Evolutionary conservation across 2,797 vertebrate genomes (phyloP).

Genomic region (Micromesistius poutassou): DNA sequence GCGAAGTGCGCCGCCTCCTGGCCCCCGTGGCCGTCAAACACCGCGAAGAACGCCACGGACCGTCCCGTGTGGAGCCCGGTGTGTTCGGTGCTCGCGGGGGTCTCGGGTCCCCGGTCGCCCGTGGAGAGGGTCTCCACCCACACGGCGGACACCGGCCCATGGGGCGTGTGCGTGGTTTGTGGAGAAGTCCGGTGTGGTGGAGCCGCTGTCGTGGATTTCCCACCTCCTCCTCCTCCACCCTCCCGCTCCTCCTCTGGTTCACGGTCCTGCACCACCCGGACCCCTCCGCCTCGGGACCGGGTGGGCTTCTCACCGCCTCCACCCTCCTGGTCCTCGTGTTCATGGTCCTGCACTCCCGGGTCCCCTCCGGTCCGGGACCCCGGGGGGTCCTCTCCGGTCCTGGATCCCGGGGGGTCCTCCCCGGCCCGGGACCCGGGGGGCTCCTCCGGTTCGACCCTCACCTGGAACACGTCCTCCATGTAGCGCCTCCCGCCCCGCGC

Average conservation of each 20-base stretch:
- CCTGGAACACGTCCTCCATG: conserved; percentile 94
- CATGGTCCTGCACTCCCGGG: no score
- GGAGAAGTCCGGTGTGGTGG: not conserved
- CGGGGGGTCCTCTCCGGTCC: no score
- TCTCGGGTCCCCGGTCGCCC: not conserved
- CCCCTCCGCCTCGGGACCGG: no score
- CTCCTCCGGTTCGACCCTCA: conserved; percentile 84
- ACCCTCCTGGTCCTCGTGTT: not conserved
- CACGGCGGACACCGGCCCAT: conserved; percentile 49
- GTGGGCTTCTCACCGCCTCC: no score
- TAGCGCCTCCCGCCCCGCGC: conserved; percentile 93
- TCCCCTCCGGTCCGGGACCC: no score
- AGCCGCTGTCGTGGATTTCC: not conserved
- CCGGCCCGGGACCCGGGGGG: no score
- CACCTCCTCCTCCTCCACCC: conserved; percentile 27
- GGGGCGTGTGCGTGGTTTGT: not conserved
- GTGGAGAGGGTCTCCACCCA: conserved; percentile 60
- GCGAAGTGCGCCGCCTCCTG: conserved; percentile 88
- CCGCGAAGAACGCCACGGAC: conserved; percentile 89
- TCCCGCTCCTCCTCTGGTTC: conserved; percentile 23
- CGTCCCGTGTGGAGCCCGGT: conserved; percentile 48
- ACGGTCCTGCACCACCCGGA: no score
- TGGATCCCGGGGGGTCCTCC: no score
- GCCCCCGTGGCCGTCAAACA: conserved; percentile 94
- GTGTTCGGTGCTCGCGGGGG: conserved; percentile 20